These are phyloP conservation scores for Hydroisotoma schaefferi DNA, from an alignment of 2,888 invertebrate genomes.

Conservation along the genomic window DNA sequence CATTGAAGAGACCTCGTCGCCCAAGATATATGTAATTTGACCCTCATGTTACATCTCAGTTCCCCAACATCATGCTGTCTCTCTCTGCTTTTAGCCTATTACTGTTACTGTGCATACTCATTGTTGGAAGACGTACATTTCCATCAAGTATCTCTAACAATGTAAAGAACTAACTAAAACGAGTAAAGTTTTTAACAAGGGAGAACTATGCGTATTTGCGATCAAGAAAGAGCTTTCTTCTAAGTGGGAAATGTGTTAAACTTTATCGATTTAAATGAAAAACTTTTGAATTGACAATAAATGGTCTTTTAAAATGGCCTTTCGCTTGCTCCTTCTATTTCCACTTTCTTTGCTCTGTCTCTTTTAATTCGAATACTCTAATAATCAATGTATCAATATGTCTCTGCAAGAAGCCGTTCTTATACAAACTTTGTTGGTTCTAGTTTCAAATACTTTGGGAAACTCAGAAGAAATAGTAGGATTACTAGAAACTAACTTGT, in stretches of 20 bases:
- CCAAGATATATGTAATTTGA: no score
- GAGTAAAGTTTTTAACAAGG: slow-evolving; percentile 11
- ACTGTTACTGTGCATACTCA: no score
- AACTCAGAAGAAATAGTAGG: no score
- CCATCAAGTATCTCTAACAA: no score
- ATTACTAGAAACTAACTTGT: no score
- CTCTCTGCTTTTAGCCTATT: no score
- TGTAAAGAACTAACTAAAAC: slow-evolving; percentile 8
- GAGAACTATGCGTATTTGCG: slow-evolving; percentile 6
- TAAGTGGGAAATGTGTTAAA: slow-evolving; percentile 5
- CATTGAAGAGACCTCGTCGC: no score
- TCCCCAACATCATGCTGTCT: no score
- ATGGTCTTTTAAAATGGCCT: slow-evolving; percentile 15
- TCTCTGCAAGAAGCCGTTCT: not conserved
- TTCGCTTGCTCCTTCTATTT: slow-evolving; percentile 5
- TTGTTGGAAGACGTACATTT: slow-evolving; percentile 6
- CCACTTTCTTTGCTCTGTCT: no score
- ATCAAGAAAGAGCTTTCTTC: slow-evolving; percentile 12
- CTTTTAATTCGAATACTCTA: slow-evolving; percentile 13
- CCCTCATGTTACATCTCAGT: no score
- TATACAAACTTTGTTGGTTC: no score
- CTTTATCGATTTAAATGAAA: slow-evolving; percentile 15
- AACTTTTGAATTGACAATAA: slow-evolving; percentile 18
- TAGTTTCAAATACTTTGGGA: no score
- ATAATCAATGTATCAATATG: slow-evolving; percentile 18